Percentiles rank a stretch among this genome's conserved stretches.
These are phyloP conservation scores for Theretra japonica DNA, from an alignment of 2,888 invertebrate genomes.

Conservation along the genomic window DNA sequence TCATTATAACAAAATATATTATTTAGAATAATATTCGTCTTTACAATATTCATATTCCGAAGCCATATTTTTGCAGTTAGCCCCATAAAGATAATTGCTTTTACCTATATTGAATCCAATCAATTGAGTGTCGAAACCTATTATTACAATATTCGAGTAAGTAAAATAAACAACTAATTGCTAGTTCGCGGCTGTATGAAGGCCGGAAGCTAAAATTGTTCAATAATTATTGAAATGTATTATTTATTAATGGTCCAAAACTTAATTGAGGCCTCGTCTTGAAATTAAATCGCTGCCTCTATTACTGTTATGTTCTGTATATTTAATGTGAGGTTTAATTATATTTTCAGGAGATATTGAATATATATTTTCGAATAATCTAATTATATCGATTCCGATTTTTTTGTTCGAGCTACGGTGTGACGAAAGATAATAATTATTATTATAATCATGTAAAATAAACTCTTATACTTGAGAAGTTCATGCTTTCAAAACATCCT, in stretches of 20 bases:
- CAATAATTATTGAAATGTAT: slow-evolving; percentile 4
- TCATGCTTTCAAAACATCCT: too few relatives aligned
- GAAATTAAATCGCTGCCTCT: not conserved
- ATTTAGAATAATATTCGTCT: too few relatives aligned
- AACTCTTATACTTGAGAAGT: too few relatives aligned
- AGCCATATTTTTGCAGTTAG: too few relatives aligned
- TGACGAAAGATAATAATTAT: too few relatives aligned
- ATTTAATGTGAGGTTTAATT: not conserved
- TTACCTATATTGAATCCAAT: not conserved
- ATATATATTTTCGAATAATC: not conserved
- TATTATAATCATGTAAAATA: too few relatives aligned
- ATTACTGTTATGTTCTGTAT: not conserved
- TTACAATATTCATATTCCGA: too few relatives aligned
- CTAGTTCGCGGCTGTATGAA: not conserved
- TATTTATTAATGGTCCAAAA: not conserved
- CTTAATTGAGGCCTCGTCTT: not conserved
- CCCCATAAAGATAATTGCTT: too few relatives aligned
- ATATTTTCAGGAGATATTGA: not conserved
- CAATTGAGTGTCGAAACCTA: not conserved
- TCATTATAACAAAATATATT: too few relatives aligned
- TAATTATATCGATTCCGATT: not conserved
- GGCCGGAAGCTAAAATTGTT: not conserved
- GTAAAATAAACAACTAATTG: not conserved
- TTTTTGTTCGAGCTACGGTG: too few relatives aligned
- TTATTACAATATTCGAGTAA: not conserved